These are phyloP conservation scores for Mycteria americana DNA, from an alignment of 2,797 vertebrate genomes.

Conservation along the genomic window DNA sequence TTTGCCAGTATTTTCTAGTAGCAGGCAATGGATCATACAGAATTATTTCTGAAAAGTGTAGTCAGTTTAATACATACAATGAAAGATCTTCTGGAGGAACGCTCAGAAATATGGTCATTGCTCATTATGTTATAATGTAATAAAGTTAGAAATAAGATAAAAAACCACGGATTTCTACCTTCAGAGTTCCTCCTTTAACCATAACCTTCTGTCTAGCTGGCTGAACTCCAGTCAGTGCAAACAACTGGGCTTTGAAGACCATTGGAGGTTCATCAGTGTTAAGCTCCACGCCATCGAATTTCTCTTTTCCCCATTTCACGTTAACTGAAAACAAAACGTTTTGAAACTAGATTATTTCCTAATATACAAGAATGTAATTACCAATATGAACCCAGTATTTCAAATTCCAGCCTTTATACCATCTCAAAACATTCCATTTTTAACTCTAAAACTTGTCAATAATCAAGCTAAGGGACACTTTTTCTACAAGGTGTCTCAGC, in stretches of 20 bases:
- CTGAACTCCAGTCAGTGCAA: conserved; percentile 95
- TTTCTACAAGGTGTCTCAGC: neutral
- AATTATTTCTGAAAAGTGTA: neutral
- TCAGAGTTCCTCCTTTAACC: conserved; percentile 98
- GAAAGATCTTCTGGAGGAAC: neutral
- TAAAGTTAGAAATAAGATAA: neutral
- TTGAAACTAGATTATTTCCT: conserved; percentile 6
- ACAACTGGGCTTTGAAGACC: conserved; percentile 99
- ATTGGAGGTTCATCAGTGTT: conserved; percentile 98
- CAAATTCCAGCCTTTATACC: neutral
- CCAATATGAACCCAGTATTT: neutral
- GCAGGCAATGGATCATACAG: neutral
- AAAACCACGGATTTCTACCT: conserved; percentile 76
- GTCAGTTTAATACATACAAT: neutral
- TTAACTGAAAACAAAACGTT: conserved; percentile 81
- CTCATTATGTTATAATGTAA: neutral
- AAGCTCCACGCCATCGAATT: conserved; percentile 94
- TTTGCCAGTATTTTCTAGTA: neutral
- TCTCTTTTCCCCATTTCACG: conserved; percentile 99
- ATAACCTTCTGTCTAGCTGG: conserved; percentile 98
- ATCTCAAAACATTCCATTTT: neutral
- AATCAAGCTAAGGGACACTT: neutral
- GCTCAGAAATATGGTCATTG: rapidly evolving
- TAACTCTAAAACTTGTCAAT: neutral
- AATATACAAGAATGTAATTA: neutral